Evolutionary conservation across 2,113 vertebrate genomes (phyloP).

Genomic region (Beaufortia kweichowensis): DNA sequence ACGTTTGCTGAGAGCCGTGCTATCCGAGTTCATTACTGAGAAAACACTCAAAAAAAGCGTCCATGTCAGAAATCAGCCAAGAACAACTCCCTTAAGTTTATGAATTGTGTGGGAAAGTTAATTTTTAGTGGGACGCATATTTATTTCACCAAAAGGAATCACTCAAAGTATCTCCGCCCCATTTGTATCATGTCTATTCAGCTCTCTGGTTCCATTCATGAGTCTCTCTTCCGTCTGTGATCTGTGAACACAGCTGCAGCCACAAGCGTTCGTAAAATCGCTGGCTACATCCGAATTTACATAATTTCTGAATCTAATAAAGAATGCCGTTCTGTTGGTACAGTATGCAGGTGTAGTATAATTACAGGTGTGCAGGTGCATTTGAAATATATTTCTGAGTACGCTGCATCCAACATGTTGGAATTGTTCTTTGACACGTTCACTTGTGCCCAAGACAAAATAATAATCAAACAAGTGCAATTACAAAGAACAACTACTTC

Average conservation of each 20-base stretch:
- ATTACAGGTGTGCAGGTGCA: too few relatives aligned
- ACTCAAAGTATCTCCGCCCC: background rate
- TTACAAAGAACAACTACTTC: too few relatives aligned
- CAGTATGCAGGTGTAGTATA: too few relatives aligned
- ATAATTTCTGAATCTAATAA: background rate
- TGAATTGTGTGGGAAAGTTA: constrained; percentile 8
- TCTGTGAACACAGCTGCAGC: constrained; percentile 34
- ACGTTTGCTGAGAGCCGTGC: background rate
- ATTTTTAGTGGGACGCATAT: constrained; percentile 25
- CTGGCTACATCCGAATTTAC: background rate
- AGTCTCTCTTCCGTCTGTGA: background rate
- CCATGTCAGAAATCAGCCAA: background rate
- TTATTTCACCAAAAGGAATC: constrained; percentile 36
- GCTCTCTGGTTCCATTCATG: background rate
- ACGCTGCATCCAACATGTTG: too few relatives aligned
- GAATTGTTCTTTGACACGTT: too few relatives aligned
- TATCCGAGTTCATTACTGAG: background rate
- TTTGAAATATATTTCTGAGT: too few relatives aligned
- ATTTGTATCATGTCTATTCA: background rate
- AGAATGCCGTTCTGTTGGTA: too few relatives aligned
- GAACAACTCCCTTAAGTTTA: background rate
- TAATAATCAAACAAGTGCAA: too few relatives aligned
- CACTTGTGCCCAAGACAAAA: too few relatives aligned
- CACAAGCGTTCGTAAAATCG: background rate
- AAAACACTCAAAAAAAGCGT: background rate